Base-by-base conservation (phyloP, 2,888 invertebrate genomes). In the Machimus atricapillus region DNA sequence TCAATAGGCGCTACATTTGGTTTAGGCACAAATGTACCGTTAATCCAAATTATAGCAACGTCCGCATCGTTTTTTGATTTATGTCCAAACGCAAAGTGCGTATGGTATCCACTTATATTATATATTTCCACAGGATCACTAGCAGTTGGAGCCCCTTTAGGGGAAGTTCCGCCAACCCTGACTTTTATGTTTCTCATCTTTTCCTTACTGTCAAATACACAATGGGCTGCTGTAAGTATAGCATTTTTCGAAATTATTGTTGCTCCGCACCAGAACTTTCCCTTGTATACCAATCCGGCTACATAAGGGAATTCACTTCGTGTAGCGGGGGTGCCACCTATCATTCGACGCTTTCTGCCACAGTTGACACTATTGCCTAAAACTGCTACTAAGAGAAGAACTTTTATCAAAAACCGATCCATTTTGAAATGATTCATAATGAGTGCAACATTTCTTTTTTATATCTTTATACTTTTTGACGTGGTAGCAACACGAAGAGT, bases 171-270 rank as follows among this genome's bases (percentile, higher is more conserved):
- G 12, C 82, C 82, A 37, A 82, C 82, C 31, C 58, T 56, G 6
- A 82, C 34, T 66, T 66, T 66, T 9, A 66, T 34, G 14, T 82
- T 14, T 31, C 8, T 7, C n/a, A 58, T 66, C 23, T 40, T 5
- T 23, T 23, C 23, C 19, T 66, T n/a, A 2, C 12, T 12, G 12
- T 66, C 23, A 27, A 12, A 12, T 1, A 58, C 12, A 37, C 58
- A 82, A 34, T 82, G 82, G 5, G 58, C 82, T 34, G 82, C 82
- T 34, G 82, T 82, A 58, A 82, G 34, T 3, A 82, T 40, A n/a
- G 82, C 82, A 14, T 37, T 34, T 2, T 31, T 14, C 2, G 82
- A 58, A 8, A 82, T 27, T 14, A 81, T 52, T 12, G 43, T 16
- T 19, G 81, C 81, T 27, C 81, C 81, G 31, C 81, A 81, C 81